Evolutionary conservation across 1,140 invertebrate genomes (phyloP).

Genomic region (Tribolium madens): DNA sequence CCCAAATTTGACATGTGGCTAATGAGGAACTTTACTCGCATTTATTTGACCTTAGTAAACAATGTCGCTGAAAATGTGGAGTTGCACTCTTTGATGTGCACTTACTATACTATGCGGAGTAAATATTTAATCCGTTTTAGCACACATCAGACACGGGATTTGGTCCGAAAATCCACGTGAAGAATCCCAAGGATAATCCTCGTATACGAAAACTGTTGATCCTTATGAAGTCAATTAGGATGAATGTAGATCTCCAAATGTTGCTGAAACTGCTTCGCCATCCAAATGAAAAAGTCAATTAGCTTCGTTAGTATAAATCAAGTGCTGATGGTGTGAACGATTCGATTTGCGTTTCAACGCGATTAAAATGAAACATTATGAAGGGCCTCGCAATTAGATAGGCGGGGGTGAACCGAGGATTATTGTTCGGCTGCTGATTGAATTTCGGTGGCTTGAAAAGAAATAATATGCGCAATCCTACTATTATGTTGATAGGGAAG

Average conservation of each 20-base stretch:
- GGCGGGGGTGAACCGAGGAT: neutral
- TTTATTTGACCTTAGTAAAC: no score
- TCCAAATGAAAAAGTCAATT: slow-evolving; percentile 35
- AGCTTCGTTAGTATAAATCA: slow-evolving; percentile 36
- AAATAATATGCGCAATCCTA: slow-evolving; percentile 32
- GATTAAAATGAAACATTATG: slow-evolving; percentile 38
- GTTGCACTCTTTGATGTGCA: slow-evolving; percentile 7
- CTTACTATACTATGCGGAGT: neutral
- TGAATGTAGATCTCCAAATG: neutral
- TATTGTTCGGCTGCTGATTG: slow-evolving; percentile 32
- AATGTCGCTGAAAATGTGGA: no score
- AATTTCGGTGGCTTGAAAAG: slow-evolving; percentile 21
- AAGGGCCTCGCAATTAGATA: slow-evolving; percentile 16
- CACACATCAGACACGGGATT: neutral
- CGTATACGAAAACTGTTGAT: slow-evolving; percentile 8
- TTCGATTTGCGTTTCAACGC: slow-evolving; percentile 10
- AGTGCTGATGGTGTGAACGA: slow-evolving; percentile 36
- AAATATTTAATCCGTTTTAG: neutral
- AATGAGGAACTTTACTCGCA: no score
- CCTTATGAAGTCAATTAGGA: slow-evolving; percentile 15
- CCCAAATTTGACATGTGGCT: neutral
- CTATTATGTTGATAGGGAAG: slow-evolving; percentile 27
- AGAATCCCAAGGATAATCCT: slow-evolving; percentile 5
- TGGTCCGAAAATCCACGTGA: neutral
- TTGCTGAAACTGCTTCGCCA: slow-evolving; percentile 15